phyloP scores from a whole-genome alignment of 2,113 vertebrate species.

The human (Homo sapiens) region DNA sequence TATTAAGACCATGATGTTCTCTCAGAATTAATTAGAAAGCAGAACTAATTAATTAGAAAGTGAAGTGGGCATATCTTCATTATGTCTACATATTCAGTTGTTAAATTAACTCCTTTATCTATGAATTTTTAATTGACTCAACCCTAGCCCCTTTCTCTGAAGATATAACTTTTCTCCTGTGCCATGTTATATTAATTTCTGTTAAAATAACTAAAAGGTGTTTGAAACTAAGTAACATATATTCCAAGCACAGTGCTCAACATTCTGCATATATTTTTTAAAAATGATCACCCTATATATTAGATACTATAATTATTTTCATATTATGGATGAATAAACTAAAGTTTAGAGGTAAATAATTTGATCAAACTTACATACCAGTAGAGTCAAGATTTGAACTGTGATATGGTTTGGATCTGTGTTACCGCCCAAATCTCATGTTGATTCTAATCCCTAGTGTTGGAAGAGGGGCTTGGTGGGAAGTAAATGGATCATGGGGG shows the following conservation, averaged over 20 bases:
- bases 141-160: background rate
- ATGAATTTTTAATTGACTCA: background rate
- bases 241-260: background rate
- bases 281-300: background rate
- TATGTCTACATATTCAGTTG: background rate
- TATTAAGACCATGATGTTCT: no score
- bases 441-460: no score
- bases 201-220: background rate
- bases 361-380: background rate
- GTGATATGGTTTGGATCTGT: no score
- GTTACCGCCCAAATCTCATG: no score
- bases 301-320: background rate
- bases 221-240: background rate
- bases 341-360: background rate
- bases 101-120: background rate
- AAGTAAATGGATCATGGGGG: no score
- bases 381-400: background rate
- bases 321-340: background rate
- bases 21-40: no score
- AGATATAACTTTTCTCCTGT: background rate
- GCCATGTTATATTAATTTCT: background rate
- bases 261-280: background rate
- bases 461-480: no score
- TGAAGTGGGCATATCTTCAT: background rate
- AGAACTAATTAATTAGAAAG: no score